Conservation (phyloP, 2,797 vertebrate genomes). For the Lemur catta region DNA sequence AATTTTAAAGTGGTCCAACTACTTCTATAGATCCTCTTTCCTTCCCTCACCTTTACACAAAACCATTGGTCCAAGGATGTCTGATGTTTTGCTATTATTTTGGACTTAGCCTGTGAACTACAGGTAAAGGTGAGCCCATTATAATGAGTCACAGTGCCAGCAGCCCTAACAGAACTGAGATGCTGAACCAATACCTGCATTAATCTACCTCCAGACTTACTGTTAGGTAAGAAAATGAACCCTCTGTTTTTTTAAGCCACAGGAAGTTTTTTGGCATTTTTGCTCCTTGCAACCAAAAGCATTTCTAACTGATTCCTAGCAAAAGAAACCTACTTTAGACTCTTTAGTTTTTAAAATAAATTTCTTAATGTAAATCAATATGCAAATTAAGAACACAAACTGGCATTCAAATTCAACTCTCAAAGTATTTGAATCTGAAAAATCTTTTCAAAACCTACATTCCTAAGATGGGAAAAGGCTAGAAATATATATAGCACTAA, state of each 20-base stretch:
- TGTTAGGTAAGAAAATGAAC: not conserved
- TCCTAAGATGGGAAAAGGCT: not conserved
- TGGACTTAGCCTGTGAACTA: not conserved
- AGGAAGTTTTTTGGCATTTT: not conserved
- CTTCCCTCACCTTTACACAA: not conserved
- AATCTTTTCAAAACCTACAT: not conserved
- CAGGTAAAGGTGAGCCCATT: not conserved
- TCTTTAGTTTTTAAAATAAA: not conserved
- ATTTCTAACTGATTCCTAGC: not conserved
- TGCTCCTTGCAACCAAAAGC: not conserved
- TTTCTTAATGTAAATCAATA: not conserved
- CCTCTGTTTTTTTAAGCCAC: not conserved
- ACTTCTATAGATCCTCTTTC: not conserved
- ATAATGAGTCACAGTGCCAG: not conserved
- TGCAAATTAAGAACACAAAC: not conserved
- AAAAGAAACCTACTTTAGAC: not conserved
- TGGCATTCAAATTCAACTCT: not conserved
- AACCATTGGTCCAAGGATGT: not conserved
- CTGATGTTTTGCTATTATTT: not conserved
- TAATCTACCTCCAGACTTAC: not conserved
- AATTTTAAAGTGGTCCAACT: not conserved
- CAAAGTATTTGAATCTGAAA: constrained; percentile 25
- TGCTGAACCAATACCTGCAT: not conserved
- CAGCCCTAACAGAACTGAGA: not conserved
- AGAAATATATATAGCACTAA: not conserved